Conservation (phyloP, 2,888 invertebrate species). For the Celastrina argiolus region DNA sequence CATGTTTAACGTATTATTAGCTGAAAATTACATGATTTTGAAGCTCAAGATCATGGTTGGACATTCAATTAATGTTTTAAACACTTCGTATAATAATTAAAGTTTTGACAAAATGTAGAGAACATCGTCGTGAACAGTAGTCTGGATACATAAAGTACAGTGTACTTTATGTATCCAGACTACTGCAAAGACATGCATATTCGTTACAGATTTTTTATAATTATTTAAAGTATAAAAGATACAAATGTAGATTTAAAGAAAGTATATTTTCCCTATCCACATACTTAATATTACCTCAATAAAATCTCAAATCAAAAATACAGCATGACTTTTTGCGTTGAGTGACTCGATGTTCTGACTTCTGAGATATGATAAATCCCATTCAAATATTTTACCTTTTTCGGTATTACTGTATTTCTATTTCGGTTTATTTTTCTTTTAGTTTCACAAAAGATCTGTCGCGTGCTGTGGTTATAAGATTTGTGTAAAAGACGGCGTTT, state of each 20-base stretch:
- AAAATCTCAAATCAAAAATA: constrained; percentile 9
- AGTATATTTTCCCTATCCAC: background rate
- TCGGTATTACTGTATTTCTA: constrained; percentile 10
- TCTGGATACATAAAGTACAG: too few relatives aligned
- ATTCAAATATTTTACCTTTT: constrained; percentile 15
- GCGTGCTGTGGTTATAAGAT: background rate
- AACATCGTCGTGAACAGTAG: too few relatives aligned
- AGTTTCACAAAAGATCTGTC: background rate
- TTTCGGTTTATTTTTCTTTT: constrained; percentile 14
- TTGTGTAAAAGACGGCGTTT: too few relatives aligned
- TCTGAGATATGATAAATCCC: background rate
- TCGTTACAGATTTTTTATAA: background rate
- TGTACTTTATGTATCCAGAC: too few relatives aligned
- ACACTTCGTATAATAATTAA: too few relatives aligned
- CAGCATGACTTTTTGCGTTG: background rate
- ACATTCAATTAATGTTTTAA: too few relatives aligned
- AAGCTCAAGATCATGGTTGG: too few relatives aligned
- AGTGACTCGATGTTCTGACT: constrained; percentile 12
- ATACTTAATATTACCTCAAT: background rate
- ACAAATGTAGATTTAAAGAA: background rate
- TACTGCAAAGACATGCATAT: too few relatives aligned
- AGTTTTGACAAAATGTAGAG: too few relatives aligned
- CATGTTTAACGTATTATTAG: background rate
- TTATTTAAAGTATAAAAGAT: background rate
- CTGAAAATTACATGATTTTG: background rate